Percentiles rank a stretch among this genome's conserved stretches.
These are phyloP conservation scores for Scomberomorus guttatus DNA, from an alignment of 2,797 vertebrate species.

Conservation along the genomic window DNA sequence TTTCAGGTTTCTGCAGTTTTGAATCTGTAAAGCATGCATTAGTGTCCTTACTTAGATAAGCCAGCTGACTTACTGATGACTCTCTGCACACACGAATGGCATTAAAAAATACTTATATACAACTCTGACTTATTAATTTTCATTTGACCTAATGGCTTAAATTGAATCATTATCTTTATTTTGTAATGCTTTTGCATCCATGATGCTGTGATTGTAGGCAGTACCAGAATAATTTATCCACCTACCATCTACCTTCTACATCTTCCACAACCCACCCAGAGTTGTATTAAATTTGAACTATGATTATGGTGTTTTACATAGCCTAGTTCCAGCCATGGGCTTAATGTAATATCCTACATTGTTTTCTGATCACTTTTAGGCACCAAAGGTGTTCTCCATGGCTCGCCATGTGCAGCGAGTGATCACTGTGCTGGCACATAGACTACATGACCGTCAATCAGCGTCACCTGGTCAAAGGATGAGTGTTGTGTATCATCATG, in stretches of 20 bases:
- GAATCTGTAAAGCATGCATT: too few relatives aligned
- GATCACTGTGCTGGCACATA: neutral
- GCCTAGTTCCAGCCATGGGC: neutral
- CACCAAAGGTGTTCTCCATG: slow-evolving; percentile 5
- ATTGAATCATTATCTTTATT: too few relatives aligned
- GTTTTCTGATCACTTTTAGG: slow-evolving; percentile 8
- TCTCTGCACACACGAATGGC: too few relatives aligned
- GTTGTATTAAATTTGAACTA: neutral
- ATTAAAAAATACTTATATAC: too few relatives aligned
- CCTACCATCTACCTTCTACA: neutral
- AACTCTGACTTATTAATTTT: too few relatives aligned
- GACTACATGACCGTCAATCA: slow-evolving; percentile 49
- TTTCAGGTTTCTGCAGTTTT: too few relatives aligned
- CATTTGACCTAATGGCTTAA: neutral
- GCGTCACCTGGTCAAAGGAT: slow-evolving; percentile 48
- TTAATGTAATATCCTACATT: neutral
- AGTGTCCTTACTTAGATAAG: too few relatives aligned
- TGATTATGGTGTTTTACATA: neutral
- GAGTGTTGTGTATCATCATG: slow-evolving; percentile 32
- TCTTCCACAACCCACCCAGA: neutral
- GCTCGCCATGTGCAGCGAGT: neutral
- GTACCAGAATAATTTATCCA: neutral
- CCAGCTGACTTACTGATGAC: too few relatives aligned
- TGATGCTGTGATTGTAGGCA: neutral
- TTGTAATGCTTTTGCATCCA: neutral